Evolutionary conservation across 2,113 vertebrate species (phyloP), one percentile per base, ranked within the genome.

Genomic region (Cottus gobio): DNA sequence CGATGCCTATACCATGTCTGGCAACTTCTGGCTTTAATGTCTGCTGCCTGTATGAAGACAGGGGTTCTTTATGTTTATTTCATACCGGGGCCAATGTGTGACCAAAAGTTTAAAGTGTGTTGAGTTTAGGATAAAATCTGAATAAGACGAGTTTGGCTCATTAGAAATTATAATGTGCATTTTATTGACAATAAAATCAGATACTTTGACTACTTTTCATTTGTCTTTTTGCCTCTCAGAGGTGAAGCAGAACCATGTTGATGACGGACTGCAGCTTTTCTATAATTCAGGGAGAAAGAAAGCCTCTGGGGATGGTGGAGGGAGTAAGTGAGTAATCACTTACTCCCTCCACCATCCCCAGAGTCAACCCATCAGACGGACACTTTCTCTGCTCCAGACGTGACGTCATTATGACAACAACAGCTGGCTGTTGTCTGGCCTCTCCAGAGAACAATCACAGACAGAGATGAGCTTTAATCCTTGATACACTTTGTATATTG

Each of bases 381-480:
- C 48, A 54, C 58, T 77, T 22, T 56, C 60, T 70, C 28, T 66
- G 42, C 13, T 77, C 67, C 20, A 85, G 80, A 76, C 42, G 3
- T 75, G 36, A 87, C 76, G 64, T 87, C 77, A 81, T 80, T 18
- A 36, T 30, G 18, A 54, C 42, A 74, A 20, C 77, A 84, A 75
- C 79, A 80, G 67, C 68, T 80, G 61, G 13, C 72, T 87, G 83
- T 90, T 85, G 62, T 84, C 78, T 83, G 64, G 60, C 30, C 36
- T 36, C 63, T 31, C 36, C 16, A 15, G 8, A 44, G 64, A 39
- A 77, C 69, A 83, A 42, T 24, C 0, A 75, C 20, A 56, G 28
- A 34, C 70, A 69, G 36, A 56, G 31, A 66, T 28, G 37, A 37
- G 30, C 64, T 50, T 16, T 75, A 68, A 73, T 81, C 46, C 75